Percentiles rank a stretch among this genome's conserved stretches.
Evolutionary conservation across 2,113 vertebrate species (phyloP).

Genomic region (Struthio camelus): DNA sequence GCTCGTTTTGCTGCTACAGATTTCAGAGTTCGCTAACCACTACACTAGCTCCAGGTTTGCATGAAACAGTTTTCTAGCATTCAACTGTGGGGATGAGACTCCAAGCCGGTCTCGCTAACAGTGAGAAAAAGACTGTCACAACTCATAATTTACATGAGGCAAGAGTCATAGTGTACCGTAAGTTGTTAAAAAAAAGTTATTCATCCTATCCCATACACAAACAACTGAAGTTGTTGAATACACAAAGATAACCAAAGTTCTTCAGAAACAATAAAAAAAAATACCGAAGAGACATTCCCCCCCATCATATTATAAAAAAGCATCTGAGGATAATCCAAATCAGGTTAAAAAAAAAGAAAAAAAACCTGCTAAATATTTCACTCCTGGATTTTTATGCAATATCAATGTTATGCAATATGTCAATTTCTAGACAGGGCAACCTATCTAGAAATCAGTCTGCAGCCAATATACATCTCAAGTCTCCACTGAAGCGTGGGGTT

Average conservation of each 20-base stretch:
- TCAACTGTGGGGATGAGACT: background rate
- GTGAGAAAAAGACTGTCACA: background rate
- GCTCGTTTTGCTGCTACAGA: background rate
- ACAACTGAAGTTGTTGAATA: background rate
- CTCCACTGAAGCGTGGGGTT: background rate
- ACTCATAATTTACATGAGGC: background rate
- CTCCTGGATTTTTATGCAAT: background rate
- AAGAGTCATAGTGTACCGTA: background rate
- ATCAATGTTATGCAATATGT: no score
- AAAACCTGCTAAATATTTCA: background rate
- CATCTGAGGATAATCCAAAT: background rate
- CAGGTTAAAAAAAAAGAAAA: slow-evolving; percentile 1
- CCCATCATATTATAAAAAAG: background rate
- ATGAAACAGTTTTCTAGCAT: background rate
- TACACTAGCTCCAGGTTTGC: background rate
- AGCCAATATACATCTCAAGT: background rate
- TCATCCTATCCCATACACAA: background rate
- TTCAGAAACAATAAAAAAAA: background rate
- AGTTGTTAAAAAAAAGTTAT: background rate
- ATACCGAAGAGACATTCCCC: background rate
- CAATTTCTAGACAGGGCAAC: no score
- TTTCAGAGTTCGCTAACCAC: background rate
- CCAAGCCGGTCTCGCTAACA: background rate
- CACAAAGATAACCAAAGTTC: background rate
- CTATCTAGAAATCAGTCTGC: background rate